These are phyloP conservation scores for Eurytoma californica DNA, from an alignment of 2,888 invertebrate species.

Conservation along the genomic window DNA sequence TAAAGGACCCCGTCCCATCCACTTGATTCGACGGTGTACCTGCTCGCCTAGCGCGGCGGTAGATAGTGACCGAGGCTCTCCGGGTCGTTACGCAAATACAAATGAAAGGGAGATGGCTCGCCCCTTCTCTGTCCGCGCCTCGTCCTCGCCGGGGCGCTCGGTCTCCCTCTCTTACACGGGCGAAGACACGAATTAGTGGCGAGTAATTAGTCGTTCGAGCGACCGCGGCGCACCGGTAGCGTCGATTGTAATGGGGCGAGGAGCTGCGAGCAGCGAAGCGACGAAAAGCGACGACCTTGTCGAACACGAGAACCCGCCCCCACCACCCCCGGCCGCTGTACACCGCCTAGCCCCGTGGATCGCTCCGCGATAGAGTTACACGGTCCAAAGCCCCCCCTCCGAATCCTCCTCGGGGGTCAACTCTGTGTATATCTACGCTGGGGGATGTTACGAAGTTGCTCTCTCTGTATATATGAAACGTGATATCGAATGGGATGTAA, in stretches of 20 bases:
- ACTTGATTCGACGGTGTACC: too few relatives aligned
- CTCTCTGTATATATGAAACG: too few relatives aligned
- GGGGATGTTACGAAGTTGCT: neutral
- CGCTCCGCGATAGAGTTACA: conserved; percentile 37
- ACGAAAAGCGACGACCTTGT: conserved; percentile 55
- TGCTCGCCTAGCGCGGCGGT: too few relatives aligned
- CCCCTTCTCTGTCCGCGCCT: neutral
- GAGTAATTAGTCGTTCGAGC: conserved; percentile 50
- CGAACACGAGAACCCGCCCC: conserved; percentile 46
- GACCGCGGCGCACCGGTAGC: conserved; percentile 50
- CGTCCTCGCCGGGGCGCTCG: conserved; percentile 31
- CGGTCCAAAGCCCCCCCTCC: conserved; percentile 12
- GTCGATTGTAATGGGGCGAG: conserved; percentile 48
- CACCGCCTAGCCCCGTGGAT: neutral
- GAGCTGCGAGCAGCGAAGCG: conserved; percentile 36
- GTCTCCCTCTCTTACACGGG: conserved; percentile 31
- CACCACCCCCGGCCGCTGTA: neutral
- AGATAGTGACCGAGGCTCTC: conserved; percentile 15
- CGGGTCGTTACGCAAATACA: conserved; percentile 53
- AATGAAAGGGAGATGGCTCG: conserved; percentile 44
- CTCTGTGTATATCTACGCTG: neutral
- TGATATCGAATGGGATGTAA: too few relatives aligned
- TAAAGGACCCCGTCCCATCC: neutral
- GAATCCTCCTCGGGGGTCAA: neutral
- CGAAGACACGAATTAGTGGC: conserved; percentile 53